Conservation (phyloP, 1,140 invertebrate species). For the Scaptomyza hsui region DNA sequence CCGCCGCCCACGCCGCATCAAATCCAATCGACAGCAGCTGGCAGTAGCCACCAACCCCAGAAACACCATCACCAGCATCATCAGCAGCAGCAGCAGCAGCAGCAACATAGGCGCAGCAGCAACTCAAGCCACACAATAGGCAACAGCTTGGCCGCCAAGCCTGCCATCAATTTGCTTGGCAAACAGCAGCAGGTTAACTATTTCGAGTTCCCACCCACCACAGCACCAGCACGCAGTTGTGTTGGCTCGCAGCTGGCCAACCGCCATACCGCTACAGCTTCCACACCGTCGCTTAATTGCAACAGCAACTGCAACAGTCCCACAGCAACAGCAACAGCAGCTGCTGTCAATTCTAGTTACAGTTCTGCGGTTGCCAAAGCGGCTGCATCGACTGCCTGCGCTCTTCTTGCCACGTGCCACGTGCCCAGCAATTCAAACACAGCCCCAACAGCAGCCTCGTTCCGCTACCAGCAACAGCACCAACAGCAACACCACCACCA, state of each 20-base stretch:
- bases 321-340: constrained; percentile 26
- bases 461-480: constrained; percentile 24
- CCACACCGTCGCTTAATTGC: constrained; percentile 68
- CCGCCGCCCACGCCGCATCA: constrained; percentile 80
- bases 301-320: background rate
- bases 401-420: constrained; percentile 74
- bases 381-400: constrained; percentile 67
- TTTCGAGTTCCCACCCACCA: constrained; percentile 74
- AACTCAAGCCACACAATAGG: constrained; percentile 42
- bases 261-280: constrained; percentile 54
- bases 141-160: constrained; percentile 64
- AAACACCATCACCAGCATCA: constrained; percentile 47
- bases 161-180: constrained; percentile 71
- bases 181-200: constrained; percentile 78
- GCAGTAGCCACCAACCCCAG: constrained; percentile 58
- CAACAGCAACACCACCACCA: constrained; percentile 36
- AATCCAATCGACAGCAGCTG: constrained; percentile 62
- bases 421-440: constrained; percentile 48
- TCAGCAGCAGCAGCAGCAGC: constrained; percentile 18
- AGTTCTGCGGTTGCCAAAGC: constrained; percentile 68
- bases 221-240: constrained; percentile 6
- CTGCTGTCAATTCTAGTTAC: constrained; percentile 30
- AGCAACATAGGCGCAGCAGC: constrained; percentile 46
- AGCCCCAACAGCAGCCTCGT: constrained; percentile 33
- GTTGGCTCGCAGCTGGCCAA: constrained; percentile 26